A percentile compares a stretch with the other conserved stretches of the same genome.
Conservation (phyloP, 2,888 invertebrate species). For the Aethes cnicana region DNA sequence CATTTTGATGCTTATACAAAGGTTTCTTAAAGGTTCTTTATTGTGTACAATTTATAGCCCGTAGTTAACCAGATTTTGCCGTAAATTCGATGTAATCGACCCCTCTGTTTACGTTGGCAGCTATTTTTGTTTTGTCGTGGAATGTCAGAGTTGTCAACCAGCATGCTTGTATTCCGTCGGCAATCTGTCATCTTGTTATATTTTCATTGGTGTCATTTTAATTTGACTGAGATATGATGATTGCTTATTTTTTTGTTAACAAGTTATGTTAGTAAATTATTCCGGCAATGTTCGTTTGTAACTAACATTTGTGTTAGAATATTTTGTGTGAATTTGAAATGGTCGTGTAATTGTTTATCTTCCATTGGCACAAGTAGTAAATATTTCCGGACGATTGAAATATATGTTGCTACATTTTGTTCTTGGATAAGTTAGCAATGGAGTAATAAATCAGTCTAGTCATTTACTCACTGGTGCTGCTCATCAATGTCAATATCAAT, state of each 20-base stretch:
- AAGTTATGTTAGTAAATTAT: too few relatives aligned
- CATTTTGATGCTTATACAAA: too few relatives aligned
- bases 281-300: too few relatives aligned
- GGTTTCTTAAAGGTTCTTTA: too few relatives aligned
- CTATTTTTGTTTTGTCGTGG: constrained; percentile 23
- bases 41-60: constrained; percentile 9
- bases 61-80: constrained; percentile 1
- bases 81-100: constrained; percentile 16
- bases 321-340: too few relatives aligned
- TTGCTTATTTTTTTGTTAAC: too few relatives aligned
- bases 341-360: too few relatives aligned
- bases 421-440: constrained; percentile 18
- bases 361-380: too few relatives aligned
- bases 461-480: constrained; percentile 14
- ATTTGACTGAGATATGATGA: too few relatives aligned
- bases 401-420: constrained; percentile 10
- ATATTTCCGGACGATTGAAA: too few relatives aligned
- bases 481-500: constrained; percentile 23
- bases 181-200: constrained; percentile 5
- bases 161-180: background rate
- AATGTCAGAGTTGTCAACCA: constrained; percentile 21
- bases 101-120: constrained; percentile 27
- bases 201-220: constrained; percentile 6
- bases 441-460: constrained; percentile 19
- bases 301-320: too few relatives aligned